Evolutionary conservation across 2,797 vertebrate species (phyloP).

Genomic region (Phrynocephalus vlangalii): DNA sequence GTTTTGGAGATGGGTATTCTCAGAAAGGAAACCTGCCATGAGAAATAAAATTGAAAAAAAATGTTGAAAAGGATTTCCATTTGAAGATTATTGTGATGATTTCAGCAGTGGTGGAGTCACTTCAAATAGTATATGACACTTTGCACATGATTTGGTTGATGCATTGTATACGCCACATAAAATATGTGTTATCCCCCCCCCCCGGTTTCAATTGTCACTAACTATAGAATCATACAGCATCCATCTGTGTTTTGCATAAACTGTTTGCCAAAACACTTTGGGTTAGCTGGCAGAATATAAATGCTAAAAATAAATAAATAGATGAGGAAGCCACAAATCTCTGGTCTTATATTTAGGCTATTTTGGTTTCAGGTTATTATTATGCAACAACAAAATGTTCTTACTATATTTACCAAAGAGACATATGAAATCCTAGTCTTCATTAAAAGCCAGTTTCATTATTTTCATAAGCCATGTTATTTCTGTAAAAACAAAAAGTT

Average conservation of each 20-base stretch:
- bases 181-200: slow-evolving; percentile 6
- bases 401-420: slow-evolving; percentile 21
- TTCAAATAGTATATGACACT: not conserved
- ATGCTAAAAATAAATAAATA: slow-evolving; percentile 28
- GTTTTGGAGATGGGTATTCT: no score
- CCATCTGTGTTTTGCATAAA: slow-evolving; percentile 17
- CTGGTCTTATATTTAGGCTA: not conserved
- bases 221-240: not conserved
- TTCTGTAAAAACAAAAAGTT: slow-evolving; percentile 11
- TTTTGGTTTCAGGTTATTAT: slow-evolving; percentile 26
- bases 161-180: slow-evolving; percentile 6
- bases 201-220: slow-evolving; percentile 22
- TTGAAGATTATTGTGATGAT: not conserved
- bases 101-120: not conserved
- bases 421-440: not conserved
- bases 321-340: slow-evolving; percentile 7
- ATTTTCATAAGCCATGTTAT: not conserved
- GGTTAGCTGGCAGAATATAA: not conserved
- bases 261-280: slow-evolving; percentile 14
- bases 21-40: slow-evolving; percentile 1
- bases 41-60: not conserved
- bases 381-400: slow-evolving; percentile 18
- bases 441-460: slow-evolving; percentile 7
- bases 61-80: slow-evolving; percentile 7
- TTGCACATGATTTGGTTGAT: not conserved